These are phyloP conservation scores for Falco biarmicus DNA, from an alignment of 2,797 vertebrate genomes.

Conservation along the genomic window DNA sequence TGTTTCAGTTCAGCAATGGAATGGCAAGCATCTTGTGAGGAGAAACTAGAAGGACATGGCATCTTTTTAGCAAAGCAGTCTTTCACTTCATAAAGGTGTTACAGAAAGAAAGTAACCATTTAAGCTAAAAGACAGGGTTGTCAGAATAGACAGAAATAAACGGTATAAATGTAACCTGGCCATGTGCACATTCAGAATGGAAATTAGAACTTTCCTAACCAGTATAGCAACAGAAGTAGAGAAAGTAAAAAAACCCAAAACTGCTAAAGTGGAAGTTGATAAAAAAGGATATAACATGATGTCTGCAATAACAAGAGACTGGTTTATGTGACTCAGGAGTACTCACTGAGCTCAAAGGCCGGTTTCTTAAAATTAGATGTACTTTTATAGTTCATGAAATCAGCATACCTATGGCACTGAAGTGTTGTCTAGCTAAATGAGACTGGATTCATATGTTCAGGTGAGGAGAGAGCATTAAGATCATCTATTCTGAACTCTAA, in stretches of 20 bases:
- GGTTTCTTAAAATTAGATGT: not conserved
- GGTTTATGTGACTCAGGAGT: not conserved
- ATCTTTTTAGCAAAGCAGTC: not conserved
- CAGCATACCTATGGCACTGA: not conserved
- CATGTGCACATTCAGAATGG: not conserved
- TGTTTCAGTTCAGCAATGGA: not conserved
- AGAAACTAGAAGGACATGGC: not conserved
- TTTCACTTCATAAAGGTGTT: not conserved
- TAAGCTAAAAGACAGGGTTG: not conserved
- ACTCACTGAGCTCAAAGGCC: not conserved
- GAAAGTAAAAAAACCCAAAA: not conserved
- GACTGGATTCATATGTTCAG: not conserved
- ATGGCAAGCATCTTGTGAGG: not conserved
- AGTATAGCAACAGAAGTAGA: not conserved
- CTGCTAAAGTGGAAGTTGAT: not conserved
- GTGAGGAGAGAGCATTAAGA: not conserved
- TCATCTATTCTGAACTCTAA: not conserved
- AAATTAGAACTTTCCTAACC: not conserved
- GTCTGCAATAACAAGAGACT: not conserved
- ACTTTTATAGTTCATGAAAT: constrained; percentile 1
- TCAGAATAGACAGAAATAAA: not conserved
- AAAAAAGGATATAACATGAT: not conserved
- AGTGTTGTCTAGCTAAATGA: not conserved
- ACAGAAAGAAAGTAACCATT: not conserved
- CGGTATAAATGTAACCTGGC: not conserved